phyloP scores from a whole-genome alignment of 2,113 vertebrate species.

The Astatotilapia flaviijosephi region DNA sequence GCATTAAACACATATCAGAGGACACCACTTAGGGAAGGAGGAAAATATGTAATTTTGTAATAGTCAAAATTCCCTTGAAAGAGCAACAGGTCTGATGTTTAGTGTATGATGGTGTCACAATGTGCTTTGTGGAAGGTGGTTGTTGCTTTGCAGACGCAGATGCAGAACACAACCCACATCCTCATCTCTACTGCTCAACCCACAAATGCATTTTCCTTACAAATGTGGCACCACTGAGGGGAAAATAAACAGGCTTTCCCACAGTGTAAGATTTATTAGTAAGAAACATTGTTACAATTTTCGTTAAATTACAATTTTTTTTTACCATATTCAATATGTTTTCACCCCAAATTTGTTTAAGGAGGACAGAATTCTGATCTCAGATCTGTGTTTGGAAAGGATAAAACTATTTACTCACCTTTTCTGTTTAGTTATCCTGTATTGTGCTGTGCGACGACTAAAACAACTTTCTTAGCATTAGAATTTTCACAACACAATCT shows the following conservation, averaged over 20 bases:
- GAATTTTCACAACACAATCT: neutral
- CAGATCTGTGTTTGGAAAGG: neutral
- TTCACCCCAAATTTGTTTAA: neutral
- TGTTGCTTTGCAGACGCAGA: too few relatives aligned
- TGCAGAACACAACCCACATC: neutral
- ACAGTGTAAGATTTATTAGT: neutral
- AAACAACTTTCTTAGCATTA: neutral
- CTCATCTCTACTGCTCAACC: neutral
- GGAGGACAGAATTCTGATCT: neutral
- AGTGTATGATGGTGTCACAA: too few relatives aligned
- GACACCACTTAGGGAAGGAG: too few relatives aligned
- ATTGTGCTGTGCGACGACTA: neutral
- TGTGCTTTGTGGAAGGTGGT: too few relatives aligned
- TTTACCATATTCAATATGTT: neutral
- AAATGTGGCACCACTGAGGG: neutral
- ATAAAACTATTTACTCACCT: neutral
- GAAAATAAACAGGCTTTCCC: neutral
- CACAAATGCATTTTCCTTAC: neutral
- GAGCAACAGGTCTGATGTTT: too few relatives aligned
- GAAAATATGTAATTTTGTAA: too few relatives aligned
- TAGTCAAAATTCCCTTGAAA: too few relatives aligned
- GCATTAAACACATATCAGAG: too few relatives aligned
- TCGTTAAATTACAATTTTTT: neutral
- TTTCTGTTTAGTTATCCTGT: neutral
- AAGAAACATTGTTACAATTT: accelerated